Evolutionary conservation across 2,797 vertebrate species (phyloP).

Genomic region (Gastrophryne carolinensis): DNA sequence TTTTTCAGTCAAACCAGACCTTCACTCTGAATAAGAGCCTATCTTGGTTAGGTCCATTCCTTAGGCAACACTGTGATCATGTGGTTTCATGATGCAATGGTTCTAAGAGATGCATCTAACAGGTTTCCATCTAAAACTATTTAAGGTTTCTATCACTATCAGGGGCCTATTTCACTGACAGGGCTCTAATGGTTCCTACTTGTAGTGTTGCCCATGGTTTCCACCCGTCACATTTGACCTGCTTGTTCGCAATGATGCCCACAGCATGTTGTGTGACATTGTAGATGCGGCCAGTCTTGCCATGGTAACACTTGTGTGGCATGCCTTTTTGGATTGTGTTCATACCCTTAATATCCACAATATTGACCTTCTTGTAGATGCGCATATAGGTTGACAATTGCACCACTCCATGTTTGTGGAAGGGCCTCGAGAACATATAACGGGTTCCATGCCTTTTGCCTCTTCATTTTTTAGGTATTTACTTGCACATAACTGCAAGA

Average conservation of each 20-base stretch:
- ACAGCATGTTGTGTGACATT: slow-evolving; percentile 97
- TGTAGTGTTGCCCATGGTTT: too few relatives aligned
- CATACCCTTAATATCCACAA: slow-evolving; percentile 97
- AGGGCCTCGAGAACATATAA: not conserved
- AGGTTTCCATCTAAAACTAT: too few relatives aligned
- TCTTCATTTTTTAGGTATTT: not conserved
- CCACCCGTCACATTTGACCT: too few relatives aligned
- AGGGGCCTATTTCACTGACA: too few relatives aligned
- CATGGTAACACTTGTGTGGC: slow-evolving; percentile 98
- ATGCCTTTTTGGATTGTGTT: slow-evolving; percentile 96
- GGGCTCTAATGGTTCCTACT: too few relatives aligned
- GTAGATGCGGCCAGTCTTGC: slow-evolving; percentile 94
- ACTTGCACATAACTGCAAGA: not conserved
- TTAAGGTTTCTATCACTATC: too few relatives aligned
- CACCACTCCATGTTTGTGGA: slow-evolving; percentile 73
- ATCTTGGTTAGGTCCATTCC: too few relatives aligned
- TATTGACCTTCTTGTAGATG: slow-evolving; percentile 97
- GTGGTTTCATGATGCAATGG: too few relatives aligned
- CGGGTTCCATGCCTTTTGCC: not conserved
- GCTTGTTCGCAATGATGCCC: slow-evolving; percentile 97
- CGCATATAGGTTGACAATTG: slow-evolving; percentile 96
- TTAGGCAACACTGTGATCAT: too few relatives aligned
- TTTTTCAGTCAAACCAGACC: too few relatives aligned
- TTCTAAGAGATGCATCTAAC: too few relatives aligned
- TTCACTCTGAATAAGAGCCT: too few relatives aligned